Evolutionary conservation across 53 echinoderm and acorn worm genomes (phyloP).

Genomic region (Astropecten irregularis): DNA sequence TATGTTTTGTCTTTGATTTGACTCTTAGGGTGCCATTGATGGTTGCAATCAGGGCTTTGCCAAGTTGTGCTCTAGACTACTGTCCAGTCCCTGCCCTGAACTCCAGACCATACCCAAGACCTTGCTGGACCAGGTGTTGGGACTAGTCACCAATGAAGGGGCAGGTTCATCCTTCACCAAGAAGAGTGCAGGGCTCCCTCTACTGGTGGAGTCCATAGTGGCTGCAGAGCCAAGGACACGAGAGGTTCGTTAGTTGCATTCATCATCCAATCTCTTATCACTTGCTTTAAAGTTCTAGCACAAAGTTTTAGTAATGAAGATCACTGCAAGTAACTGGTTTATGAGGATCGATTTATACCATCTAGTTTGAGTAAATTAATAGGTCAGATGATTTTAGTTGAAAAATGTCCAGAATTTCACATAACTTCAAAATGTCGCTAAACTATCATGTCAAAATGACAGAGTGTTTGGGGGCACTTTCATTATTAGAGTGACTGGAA

Average conservation of each 20-base stretch:
- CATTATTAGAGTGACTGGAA: no score
- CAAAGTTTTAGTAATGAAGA: no score
- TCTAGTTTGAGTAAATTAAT: no score
- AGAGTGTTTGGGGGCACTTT: no score
- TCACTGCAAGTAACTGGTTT: no score
- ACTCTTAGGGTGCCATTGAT: slow-evolving; percentile 87
- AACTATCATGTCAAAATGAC: no score
- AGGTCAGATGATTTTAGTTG: no score
- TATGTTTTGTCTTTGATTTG: no score
- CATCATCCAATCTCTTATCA: not conserved
- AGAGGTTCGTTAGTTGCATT: slow-evolving; percentile 65
- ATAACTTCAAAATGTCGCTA: no score
- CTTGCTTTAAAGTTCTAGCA: not conserved
- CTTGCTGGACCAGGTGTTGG: slow-evolving; percentile 68
- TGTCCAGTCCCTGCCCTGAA: slow-evolving; percentile 68
- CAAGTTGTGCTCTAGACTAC: slow-evolving; percentile 75
- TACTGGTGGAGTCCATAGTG: slow-evolving; percentile 85
- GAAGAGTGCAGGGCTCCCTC: slow-evolving; percentile 92
- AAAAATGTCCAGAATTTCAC: no score
- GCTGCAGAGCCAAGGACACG: slow-evolving; percentile 84
- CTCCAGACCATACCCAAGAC: slow-evolving; percentile 68
- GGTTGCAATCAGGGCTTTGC: slow-evolving; percentile 84
- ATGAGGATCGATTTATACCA: no score
- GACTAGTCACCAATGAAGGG: slow-evolving; percentile 55
- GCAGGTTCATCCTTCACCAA: slow-evolving; percentile 81